Evolutionary conservation across 2,113 vertebrate species (phyloP), one percentile per base, ranked within the genome.

Genomic region (Sialia sialis): DNA sequence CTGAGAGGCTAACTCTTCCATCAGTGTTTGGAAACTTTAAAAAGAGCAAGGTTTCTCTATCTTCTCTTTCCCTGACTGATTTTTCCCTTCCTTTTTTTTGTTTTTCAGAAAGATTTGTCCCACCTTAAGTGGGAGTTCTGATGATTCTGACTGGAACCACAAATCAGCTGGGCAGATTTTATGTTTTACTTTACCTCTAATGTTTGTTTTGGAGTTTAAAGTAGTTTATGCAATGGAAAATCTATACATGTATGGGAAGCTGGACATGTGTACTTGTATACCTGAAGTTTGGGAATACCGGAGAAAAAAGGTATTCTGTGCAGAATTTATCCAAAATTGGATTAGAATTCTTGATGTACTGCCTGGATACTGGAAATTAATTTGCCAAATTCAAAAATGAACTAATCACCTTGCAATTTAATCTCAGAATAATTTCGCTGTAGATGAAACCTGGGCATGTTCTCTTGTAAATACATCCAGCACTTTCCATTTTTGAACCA

Each of bases 371-470:
- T 91, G 64, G 63, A 63, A 91, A 89, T 92, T 78, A 82, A 68
- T 97, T 94, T 95, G 44, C 84, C 17, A 16, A 85, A 49, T 87
- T 84, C 23, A 91, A 87, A 88, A 76, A 80, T 87, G 4, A 60
- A n/a, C 43, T 29, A 39, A 88, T 79, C 16, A 32, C 39, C 75
- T 74, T 80, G 55, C 22, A 68, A 30, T 93, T 59, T 27, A 62
- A 7, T 23, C 63, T 89, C 36, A 62, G 38, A 67, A 67, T 83
- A 72, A 78, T 89, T 52, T 87, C 18, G 20, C 10, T 67, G 39
- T 80, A 43, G 60, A 66, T 87, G 54, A 87, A 81, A 91, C 64
- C 52, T 70, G 6, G 19, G 30, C 81, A 43, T 46, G 15, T 69
- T 91, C 13, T 48, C 67, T 63, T 13, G 4, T 82, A 84, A 91